These are phyloP conservation scores for Isichthys henryi DNA, from an alignment of 2,113 vertebrate species.

Conservation along the genomic window DNA sequence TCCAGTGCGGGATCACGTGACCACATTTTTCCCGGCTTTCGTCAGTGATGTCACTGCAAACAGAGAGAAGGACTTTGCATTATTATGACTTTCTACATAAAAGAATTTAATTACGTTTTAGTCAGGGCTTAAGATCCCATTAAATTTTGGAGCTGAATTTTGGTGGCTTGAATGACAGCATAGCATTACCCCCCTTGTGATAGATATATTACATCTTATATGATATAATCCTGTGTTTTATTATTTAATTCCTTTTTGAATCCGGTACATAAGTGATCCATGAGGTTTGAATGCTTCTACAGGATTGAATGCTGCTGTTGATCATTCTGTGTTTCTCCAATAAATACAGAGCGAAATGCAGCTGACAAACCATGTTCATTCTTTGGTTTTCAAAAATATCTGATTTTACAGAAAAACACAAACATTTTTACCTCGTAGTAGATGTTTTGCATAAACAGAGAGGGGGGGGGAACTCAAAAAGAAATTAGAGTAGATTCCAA, in stretches of 20 bases:
- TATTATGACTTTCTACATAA: conserved; percentile 51
- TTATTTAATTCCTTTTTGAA: conserved; percentile 67
- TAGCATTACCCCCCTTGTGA: conserved; percentile 58
- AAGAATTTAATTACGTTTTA: conserved; percentile 67
- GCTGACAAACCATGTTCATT: background rate
- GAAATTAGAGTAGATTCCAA: conserved; percentile 71
- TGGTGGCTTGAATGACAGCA: conserved; percentile 66
- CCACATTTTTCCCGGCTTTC: background rate
- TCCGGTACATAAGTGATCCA: conserved; percentile 56
- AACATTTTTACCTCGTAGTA: background rate
- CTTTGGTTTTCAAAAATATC: background rate
- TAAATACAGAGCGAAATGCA: background rate
- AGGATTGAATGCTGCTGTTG: conserved; percentile 48
- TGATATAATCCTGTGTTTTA: conserved; percentile 58
- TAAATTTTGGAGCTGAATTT: conserved; percentile 61
- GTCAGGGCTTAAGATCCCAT: conserved; percentile 66
- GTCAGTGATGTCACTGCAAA: background rate
- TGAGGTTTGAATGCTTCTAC: conserved; percentile 50
- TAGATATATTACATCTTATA: conserved; percentile 59
- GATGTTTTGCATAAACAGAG: background rate
- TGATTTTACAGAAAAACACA: background rate
- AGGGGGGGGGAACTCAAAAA: conserved; percentile 3
- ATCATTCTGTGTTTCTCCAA: conserved; percentile 7
- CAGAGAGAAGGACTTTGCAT: conserved; percentile 37
- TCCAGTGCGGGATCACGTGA: background rate